phyloP scores from a whole-genome alignment of 2,113 vertebrate genomes.

The Hiodon tergisus region DNA sequence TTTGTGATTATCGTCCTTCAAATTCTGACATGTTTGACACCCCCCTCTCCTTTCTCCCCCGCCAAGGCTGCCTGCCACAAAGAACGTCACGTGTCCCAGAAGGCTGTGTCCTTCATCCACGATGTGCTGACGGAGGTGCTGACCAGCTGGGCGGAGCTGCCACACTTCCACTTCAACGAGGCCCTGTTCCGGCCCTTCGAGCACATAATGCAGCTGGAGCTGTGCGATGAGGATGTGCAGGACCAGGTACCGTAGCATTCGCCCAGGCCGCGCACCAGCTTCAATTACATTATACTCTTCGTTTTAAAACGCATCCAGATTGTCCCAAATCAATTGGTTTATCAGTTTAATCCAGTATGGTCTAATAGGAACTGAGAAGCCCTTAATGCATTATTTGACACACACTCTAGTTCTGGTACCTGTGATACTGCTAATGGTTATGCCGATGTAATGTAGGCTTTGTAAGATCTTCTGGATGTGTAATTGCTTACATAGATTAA shows the following conservation, averaged over 20 bases:
- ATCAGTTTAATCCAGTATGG: no score
- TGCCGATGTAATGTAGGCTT: no score
- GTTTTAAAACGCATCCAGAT: background rate
- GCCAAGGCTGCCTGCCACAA: conserved; percentile 89
- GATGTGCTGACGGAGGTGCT: conserved; percentile 91
- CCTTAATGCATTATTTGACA: no score
- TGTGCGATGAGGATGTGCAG: conserved; percentile 95
- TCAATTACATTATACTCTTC: background rate
- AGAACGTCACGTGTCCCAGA: conserved; percentile 90
- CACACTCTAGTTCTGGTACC: no score
- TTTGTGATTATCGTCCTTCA: background rate
- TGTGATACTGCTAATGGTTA: no score
- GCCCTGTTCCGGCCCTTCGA: conserved; percentile 92
- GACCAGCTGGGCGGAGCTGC: conserved; percentile 81
- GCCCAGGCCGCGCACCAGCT: background rate
- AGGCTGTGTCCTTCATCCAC: conserved; percentile 95
- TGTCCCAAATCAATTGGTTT: no score
- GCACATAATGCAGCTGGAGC: conserved; percentile 93
- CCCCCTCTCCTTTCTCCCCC: background rate
- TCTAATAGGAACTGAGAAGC: no score
- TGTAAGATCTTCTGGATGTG: no score
- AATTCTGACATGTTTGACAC: background rate
- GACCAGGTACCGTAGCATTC: conserved; percentile 72
- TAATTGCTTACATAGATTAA: no score
- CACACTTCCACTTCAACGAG: conserved; percentile 93